Conservation (phyloP, 2,888 invertebrate genomes). For the Geotrupes spiniger region DNA sequence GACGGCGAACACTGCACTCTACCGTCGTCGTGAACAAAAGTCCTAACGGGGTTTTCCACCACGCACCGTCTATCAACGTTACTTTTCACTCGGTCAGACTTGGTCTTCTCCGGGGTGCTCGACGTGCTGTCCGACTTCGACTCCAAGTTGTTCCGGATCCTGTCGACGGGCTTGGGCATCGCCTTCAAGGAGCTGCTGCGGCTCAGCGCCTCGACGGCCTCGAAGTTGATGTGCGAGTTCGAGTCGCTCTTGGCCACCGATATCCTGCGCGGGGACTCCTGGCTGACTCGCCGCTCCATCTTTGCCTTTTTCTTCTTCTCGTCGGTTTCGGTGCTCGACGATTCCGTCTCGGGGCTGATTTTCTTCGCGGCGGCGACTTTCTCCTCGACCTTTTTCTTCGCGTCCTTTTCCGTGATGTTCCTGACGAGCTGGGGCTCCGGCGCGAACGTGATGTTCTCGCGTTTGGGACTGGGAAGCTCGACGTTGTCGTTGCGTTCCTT, state of each 20-base stretch:
- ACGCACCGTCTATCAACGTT: conserved; percentile 18
- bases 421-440: conserved; percentile 34
- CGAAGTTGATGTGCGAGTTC: conserved; percentile 30
- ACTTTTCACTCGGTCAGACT: conserved; percentile 9
- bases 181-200: conserved; percentile 37
- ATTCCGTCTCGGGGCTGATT: conserved; percentile 22
- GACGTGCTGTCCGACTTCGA: conserved; percentile 44
- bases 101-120: conserved; percentile 17
- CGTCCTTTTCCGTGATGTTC: conserved; percentile 31
- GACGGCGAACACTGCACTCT: conserved; percentile 40
- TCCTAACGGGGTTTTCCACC: conserved; percentile 18
- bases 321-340: conserved; percentile 19
- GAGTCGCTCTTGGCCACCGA: conserved; percentile 22
- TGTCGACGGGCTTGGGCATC: conserved; percentile 34
- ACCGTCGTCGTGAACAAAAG: conserved; percentile 15
- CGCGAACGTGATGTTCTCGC: conserved; percentile 45
- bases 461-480: conserved; percentile 41
- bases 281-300: conserved; percentile 20
- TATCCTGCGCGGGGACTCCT: conserved; percentile 17
- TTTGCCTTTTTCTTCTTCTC: conserved; percentile 13
- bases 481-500: conserved; percentile 41
- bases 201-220: conserved; percentile 34
- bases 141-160: conserved; percentile 35
- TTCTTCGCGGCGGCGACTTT: conserved; percentile 18
- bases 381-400: conserved; percentile 23